A percentile compares a stretch with the other conserved stretches of the same genome.
Evolutionary conservation across 2,888 invertebrate species (phyloP).

Genomic region (Cyclophora punctaria): DNA sequence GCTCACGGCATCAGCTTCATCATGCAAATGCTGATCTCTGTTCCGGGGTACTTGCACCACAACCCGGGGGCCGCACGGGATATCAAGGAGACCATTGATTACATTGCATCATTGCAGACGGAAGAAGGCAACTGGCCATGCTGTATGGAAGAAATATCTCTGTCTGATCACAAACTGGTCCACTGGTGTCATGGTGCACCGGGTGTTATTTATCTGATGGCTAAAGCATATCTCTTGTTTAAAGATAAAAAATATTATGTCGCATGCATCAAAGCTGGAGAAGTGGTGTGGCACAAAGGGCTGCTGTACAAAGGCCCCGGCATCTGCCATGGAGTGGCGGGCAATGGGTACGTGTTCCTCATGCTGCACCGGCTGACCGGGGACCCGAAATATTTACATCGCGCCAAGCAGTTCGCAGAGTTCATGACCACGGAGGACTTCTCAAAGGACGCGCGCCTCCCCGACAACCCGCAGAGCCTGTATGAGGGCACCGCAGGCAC

Average conservation of each 20-base stretch:
- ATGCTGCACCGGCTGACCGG: conserved; percentile 84
- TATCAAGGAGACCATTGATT: conserved; percentile 80
- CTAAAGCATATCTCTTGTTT: conserved; percentile 84
- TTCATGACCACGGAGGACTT: conserved; percentile 82
- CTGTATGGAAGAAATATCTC: conserved; percentile 80
- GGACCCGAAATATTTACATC: conserved; percentile 80
- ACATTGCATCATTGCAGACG: conserved; percentile 79
- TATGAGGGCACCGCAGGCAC: conserved; percentile 93
- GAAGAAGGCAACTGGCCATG: conserved; percentile 84
- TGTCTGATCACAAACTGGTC: conserved; percentile 79
- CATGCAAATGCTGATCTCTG: conserved; percentile 71
- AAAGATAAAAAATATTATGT: conserved; percentile 82
- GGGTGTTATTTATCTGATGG: conserved; percentile 86
- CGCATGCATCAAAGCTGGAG: conserved; percentile 80
- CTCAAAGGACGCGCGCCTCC: conserved; percentile 79
- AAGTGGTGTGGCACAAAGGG: conserved; percentile 88
- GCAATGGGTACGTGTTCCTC: conserved; percentile 87
- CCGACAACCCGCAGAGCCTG: conserved; percentile 88
- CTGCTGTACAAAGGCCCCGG: conserved; percentile 91
- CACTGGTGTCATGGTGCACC: conserved; percentile 96
- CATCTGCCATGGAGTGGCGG: conserved; percentile 91
- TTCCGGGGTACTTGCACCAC: conserved; percentile 70
- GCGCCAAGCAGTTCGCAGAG: conserved; percentile 84
- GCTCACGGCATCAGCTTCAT: conserved; percentile 75
- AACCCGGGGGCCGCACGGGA: conserved; percentile 71